phyloP scores from a whole-genome alignment of 2,797 vertebrate genomes.

The Rhinatrema bivittatum region DNA sequence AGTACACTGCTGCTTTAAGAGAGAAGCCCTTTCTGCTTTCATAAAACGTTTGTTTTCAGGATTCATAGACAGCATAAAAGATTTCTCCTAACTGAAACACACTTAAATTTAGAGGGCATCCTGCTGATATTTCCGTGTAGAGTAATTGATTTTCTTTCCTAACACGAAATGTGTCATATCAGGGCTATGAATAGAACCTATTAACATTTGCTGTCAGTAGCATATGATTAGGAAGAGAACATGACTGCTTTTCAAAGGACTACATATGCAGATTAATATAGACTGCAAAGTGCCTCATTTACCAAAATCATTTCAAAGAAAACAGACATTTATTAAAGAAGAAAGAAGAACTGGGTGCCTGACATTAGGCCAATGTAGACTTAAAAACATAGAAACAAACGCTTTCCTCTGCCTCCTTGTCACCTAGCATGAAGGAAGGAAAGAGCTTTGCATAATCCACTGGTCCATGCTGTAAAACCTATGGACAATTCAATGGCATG shows the following conservation, averaged over 20 bases:
- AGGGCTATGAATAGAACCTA: neutral
- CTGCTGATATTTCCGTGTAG: neutral
- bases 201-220: constrained; percentile 1
- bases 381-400: too few species aligned
- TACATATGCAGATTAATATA: neutral
- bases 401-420: too few species aligned
- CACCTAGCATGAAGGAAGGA: too few species aligned
- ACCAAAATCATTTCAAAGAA: neutral
- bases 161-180: too few species aligned
- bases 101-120: neutral
- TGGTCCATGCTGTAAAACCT: too few species aligned
- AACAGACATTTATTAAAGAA: neutral
- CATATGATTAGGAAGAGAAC: neutral
- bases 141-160: constrained; percentile 5
- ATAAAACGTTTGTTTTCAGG: too few species aligned
- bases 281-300: neutral
- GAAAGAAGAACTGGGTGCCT: neutral
- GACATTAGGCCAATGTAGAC: neutral
- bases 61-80: too few species aligned
- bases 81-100: too few species aligned
- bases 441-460: too few species aligned
- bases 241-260: neutral
- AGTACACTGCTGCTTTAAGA: too few species aligned
- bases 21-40: too few species aligned
- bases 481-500: too few species aligned